Evolutionary conservation across 2,888 invertebrate genomes (phyloP).

Genomic region (Pardosa pseudoannulata): DNA sequence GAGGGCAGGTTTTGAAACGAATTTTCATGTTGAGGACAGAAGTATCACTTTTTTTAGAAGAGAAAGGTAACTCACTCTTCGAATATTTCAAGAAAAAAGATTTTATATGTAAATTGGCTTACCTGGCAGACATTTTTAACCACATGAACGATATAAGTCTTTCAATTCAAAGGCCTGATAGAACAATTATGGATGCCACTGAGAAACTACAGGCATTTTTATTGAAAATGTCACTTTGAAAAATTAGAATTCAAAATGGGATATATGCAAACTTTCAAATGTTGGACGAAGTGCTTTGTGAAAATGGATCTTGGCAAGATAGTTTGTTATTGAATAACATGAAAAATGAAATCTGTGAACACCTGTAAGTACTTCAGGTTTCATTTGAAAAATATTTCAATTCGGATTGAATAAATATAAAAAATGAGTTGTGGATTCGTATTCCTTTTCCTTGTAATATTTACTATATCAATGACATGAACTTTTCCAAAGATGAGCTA

Average conservation of each 20-base stretch:
- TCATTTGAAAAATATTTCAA: conserved; percentile 35
- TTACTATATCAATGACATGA: conserved; percentile 54
- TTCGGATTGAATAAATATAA: conserved; percentile 55
- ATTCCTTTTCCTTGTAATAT: conserved; percentile 54
- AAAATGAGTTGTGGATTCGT: conserved; percentile 60
- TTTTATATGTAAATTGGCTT: conserved; percentile 33
- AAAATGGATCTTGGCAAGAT: conserved; percentile 45
- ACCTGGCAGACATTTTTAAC: conserved; percentile 55
- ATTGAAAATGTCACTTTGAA: conserved; percentile 57
- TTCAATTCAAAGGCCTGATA: conserved; percentile 60
- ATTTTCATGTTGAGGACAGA: conserved; percentile 47
- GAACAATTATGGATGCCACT: conserved; percentile 58
- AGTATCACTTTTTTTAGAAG: conserved; percentile 38
- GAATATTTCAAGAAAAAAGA: conserved; percentile 40
- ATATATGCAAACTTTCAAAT: conserved; percentile 64
- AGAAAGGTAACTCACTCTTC: conserved; percentile 38
- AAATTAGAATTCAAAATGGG: conserved; percentile 59
- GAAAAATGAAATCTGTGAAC: conserved; percentile 36
- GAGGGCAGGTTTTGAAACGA: conserved; percentile 50
- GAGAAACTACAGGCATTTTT: conserved; percentile 62
- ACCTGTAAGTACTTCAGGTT: conserved; percentile 23
- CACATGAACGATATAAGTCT: conserved; percentile 54
- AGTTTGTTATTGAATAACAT: conserved; percentile 48
- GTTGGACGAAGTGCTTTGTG: conserved; percentile 47
- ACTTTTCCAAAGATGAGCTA: conserved; percentile 49